phyloP scores from a whole-genome alignment of 1,140 invertebrate genomes.

The Archivesica marissinica region DNA sequence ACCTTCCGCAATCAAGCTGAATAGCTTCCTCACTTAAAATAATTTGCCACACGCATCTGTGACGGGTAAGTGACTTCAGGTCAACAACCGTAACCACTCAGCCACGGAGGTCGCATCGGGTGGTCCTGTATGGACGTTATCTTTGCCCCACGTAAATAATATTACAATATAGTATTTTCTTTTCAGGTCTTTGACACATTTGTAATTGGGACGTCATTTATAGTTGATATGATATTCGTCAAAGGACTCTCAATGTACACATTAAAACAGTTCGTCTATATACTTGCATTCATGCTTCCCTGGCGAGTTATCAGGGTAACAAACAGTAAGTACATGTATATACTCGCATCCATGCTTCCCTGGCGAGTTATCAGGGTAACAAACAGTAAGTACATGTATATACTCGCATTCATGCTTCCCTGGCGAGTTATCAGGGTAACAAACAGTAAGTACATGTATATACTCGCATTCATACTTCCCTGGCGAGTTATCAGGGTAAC shows the following conservation, averaged over 20 bases:
- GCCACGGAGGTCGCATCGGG: no score
- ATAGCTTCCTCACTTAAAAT: no score
- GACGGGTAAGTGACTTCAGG: no score
- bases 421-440: slow-evolving; percentile 82
- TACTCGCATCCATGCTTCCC: slow-evolving; percentile 79
- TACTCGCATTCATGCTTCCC: slow-evolving; percentile 79
- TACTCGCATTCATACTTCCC: slow-evolving; percentile 79
- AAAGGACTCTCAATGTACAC: slow-evolving; percentile 75
- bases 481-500: slow-evolving; percentile 82
- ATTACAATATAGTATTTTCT: no score
- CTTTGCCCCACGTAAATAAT: no score
- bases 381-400: slow-evolving; percentile 78
- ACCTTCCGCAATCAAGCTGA: no score
- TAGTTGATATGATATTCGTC: slow-evolving; percentile 79
- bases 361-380: slow-evolving; percentile 82
- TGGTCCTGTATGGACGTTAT: no score
- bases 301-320: slow-evolving; percentile 82
- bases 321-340: slow-evolving; percentile 78
- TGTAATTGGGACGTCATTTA: slow-evolving; percentile 76
- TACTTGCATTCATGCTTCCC: slow-evolving; percentile 79
- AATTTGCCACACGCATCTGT: no score
- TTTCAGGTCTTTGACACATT: slow-evolving; percentile 80
- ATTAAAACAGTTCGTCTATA: slow-evolving; percentile 78
- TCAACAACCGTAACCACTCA: no score
- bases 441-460: slow-evolving; percentile 78